Evolutionary conservation across 2,113 vertebrate species (phyloP), one percentile per base, ranked within the genome.

Genomic region (Apaloderma vittatum): DNA sequence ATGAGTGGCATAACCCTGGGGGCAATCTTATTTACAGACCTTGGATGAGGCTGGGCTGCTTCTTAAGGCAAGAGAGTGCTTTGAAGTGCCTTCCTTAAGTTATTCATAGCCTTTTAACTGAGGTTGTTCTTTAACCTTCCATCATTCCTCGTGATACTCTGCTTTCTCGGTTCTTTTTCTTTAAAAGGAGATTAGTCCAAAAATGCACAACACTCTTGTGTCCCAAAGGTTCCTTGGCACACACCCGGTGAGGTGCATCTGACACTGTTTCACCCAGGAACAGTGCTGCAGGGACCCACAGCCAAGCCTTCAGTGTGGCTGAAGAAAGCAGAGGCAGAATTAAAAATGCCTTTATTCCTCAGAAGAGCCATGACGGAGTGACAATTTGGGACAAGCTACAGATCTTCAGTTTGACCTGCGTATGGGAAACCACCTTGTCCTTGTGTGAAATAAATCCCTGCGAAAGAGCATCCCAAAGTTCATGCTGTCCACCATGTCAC

Each of bases 401-500:
- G 36, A 37, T 57, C 29, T 85, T 72, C 4, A 82, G 61, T 52
- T 78, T 0, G 0, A 71, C 15, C 27, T 79, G 48, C 34, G 29
- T 23, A 12, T 26, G 54, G 37, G 36, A 36, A 77, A 77, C 37
- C 51, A 23, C 15, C 24, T 49, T 54, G 40, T 3, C 65, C 20
- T 45, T 6, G 10, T 21, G 36, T 24, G 20, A 54, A 68, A 73
- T 9, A 61, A 93, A 73, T 52, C 46, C 55, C 21, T 59, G 61
- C 23, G 49, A 63, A 72, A 63, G 65, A 48, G 23, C 70, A 59
- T 43, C 61, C 37, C 55, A 19, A 54, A 55, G 23, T 7, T 11
- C 5, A 5, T 4, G 3, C 4, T n/a, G 66, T 12, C 29, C 45
- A 12, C 29, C 40, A 8, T 0, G 9, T 43, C 73, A 80, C 37